A percentile compares a stretch with the other conserved stretches of the same genome.
These are phyloP conservation scores for Perithous albicinctus DNA, from an alignment of 2,888 invertebrate genomes.

Conservation along the genomic window DNA sequence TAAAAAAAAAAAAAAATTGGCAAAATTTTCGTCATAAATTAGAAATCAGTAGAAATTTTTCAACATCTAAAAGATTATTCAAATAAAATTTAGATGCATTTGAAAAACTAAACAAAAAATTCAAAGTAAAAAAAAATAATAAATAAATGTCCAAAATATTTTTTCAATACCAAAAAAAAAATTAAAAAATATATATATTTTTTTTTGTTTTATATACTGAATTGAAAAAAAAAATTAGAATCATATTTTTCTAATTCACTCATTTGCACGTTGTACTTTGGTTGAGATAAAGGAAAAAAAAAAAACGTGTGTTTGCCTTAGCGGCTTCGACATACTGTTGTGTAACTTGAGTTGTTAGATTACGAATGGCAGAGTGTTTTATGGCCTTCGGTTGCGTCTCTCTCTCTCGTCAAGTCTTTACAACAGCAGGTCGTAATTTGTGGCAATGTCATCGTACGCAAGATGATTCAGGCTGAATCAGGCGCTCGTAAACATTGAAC, in stretches of 20 bases:
- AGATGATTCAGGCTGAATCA: slow-evolving; percentile 46
- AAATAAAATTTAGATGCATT: no score
- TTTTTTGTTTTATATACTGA: slow-evolving; percentile 33
- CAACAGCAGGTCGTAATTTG: slow-evolving; percentile 14
- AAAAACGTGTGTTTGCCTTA: slow-evolving; percentile 47
- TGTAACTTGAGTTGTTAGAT: slow-evolving; percentile 68
- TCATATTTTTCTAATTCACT: background rate
- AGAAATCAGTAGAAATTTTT: no score
- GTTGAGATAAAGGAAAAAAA: slow-evolving; percentile 22
- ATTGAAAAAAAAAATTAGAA: slow-evolving; percentile 31
- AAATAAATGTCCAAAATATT: no score
- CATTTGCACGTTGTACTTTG: slow-evolving; percentile 30
- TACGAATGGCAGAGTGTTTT: slow-evolving; percentile 56
- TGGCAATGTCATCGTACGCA: slow-evolving; percentile 10
- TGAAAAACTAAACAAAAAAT: no score
- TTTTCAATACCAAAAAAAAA: no score
- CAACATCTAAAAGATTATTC: no score
- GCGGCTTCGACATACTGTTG: slow-evolving; percentile 60
- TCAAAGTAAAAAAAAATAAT: no score
- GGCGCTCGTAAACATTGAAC: background rate
- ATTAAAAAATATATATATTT: no score
- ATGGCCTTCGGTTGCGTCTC: slow-evolving; percentile 43
- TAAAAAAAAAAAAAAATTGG: no score
- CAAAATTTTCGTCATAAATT: no score
- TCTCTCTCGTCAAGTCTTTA: slow-evolving; percentile 30